These are phyloP conservation scores for Rattus norvegicus DNA, from an alignment of 2,113 vertebrate genomes.

Conservation along the genomic window GRCr8 NC_086027.1:69453001-69453500, in stretches of 20 bases:
- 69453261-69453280: background rate
- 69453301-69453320: background rate
- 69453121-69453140: background rate
- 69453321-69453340: background rate
- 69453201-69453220: background rate
- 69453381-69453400: background rate
- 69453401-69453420: constrained; percentile 38
- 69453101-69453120: background rate
- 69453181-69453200: background rate
- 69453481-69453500: background rate
- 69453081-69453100: background rate
- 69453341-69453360: background rate
- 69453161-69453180: background rate
- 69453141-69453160: background rate
- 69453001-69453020: background rate
- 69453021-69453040: background rate
- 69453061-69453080: background rate
- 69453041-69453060: background rate
- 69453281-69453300: background rate
- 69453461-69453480: background rate
- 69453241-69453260: background rate
- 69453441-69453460: background rate
- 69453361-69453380: background rate
- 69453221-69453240: background rate
- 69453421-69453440: background rate